phyloP scores from a whole-genome alignment of 1,140 invertebrate species.

The Littorina saxatilis region DNA sequence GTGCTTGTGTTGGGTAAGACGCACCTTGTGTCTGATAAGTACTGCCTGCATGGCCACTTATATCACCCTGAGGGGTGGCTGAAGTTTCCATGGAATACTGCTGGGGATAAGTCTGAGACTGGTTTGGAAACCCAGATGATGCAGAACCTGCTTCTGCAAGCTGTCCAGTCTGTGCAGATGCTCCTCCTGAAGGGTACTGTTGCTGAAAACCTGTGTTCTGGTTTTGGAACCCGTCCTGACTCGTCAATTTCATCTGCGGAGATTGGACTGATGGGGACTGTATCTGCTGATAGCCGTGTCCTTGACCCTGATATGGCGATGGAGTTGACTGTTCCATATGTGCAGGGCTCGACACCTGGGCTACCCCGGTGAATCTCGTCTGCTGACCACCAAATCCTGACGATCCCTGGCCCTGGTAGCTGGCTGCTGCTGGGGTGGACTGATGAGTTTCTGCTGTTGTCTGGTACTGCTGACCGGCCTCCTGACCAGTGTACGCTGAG shows the following conservation, averaged over 20 bases:
- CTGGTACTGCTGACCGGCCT: background rate
- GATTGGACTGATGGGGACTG: background rate
- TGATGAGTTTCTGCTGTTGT: background rate
- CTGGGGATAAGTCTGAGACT: constrained; percentile 13
- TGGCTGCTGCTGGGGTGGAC: background rate
- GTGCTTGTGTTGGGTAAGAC: background rate
- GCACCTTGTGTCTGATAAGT: constrained; percentile 9
- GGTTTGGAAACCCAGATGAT: background rate
- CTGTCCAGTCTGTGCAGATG: background rate
- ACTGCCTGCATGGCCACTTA: background rate
- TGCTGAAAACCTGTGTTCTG: constrained; percentile 14
- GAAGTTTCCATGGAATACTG: constrained; percentile 16
- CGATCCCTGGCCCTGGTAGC: background rate
- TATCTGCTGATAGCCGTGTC: constrained; percentile 16
- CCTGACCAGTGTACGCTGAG: background rate
- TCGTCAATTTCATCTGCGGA: background rate
- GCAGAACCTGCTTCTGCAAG: background rate
- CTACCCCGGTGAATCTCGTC: background rate
- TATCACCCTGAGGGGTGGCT: background rate
- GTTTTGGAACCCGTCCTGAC: background rate
- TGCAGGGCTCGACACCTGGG: background rate
- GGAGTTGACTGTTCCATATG: background rate
- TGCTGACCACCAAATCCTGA: background rate
- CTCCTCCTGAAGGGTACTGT: background rate
- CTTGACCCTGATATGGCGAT: background rate